Evolutionary conservation across 2,113 vertebrate species (phyloP).

Genomic region (Ceratotherium simum): DNA sequence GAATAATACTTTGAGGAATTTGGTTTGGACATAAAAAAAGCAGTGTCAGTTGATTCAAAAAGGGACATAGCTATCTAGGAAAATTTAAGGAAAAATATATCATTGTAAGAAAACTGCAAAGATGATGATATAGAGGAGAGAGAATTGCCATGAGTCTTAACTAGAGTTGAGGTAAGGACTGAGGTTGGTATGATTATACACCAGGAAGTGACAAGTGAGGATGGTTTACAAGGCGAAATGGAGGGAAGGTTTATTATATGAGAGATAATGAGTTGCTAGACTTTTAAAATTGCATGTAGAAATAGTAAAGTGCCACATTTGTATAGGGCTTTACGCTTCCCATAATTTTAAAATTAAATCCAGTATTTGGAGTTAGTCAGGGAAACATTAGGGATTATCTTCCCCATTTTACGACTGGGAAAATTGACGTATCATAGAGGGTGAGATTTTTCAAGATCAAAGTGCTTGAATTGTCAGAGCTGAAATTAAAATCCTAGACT

Average conservation of each 20-base stretch:
- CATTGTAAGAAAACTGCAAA: background rate
- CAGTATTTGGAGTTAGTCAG: background rate
- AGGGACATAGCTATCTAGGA: background rate
- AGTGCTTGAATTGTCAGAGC: background rate
- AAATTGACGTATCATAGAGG: background rate
- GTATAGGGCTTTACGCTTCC: background rate
- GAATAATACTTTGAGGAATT: background rate
- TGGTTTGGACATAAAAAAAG: background rate
- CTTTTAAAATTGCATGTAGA: background rate
- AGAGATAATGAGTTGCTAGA: background rate
- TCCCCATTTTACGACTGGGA: background rate
- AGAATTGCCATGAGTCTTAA: background rate
- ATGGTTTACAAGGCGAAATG: fast-evolving
- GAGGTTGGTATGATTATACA: background rate
- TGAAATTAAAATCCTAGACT: conserved; percentile 25
- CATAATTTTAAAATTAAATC: background rate
- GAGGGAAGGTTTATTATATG: background rate
- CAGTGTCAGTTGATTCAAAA: background rate
- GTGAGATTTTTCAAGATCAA: background rate
- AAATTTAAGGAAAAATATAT: background rate
- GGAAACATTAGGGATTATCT: background rate
- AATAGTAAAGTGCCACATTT: background rate
- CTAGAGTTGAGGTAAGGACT: background rate
- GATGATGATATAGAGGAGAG: background rate
- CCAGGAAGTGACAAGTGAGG: background rate